These are phyloP conservation scores for Callospermophilus lateralis DNA, from an alignment of 2,113 vertebrate species.

Conservation along the genomic window DNA sequence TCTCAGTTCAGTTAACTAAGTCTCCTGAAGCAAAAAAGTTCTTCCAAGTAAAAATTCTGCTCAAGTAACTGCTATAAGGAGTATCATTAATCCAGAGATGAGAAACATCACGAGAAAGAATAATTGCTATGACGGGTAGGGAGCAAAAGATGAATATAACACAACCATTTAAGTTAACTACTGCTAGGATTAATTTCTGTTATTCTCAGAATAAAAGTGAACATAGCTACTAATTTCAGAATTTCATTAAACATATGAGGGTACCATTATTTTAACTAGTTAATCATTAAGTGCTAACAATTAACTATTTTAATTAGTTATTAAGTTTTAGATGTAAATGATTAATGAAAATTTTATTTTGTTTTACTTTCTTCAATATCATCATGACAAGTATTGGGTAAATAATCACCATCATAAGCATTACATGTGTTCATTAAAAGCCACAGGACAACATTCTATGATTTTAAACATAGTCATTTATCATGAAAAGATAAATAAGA, in stretches of 20 bases:
- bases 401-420: neutral
- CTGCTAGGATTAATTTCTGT: neutral
- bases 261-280: constrained; percentile 33
- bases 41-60: neutral
- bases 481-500: neutral
- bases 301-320: no score
- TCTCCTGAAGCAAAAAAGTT: neutral
- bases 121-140: neutral
- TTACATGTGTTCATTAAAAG: neutral
- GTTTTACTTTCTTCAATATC: constrained; percentile 30
- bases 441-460: neutral
- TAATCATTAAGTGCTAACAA: constrained; percentile 8
- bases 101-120: neutral
- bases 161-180: neutral
- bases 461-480: constrained; percentile 15
- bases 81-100: neutral
- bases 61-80: neutral
- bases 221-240: neutral
- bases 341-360: constrained; percentile 16
- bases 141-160: neutral
- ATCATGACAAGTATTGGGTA: neutral
- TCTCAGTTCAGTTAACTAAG: neutral
- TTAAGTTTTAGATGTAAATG: constrained; percentile 1
- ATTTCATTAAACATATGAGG: neutral
- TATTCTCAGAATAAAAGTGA: neutral